Percentiles rank a stretch among this genome's conserved stretches.
These are phyloP conservation scores for Melanostoma mellinum DNA, from an alignment of 2,888 invertebrate genomes.

Conservation along the genomic window DNA sequence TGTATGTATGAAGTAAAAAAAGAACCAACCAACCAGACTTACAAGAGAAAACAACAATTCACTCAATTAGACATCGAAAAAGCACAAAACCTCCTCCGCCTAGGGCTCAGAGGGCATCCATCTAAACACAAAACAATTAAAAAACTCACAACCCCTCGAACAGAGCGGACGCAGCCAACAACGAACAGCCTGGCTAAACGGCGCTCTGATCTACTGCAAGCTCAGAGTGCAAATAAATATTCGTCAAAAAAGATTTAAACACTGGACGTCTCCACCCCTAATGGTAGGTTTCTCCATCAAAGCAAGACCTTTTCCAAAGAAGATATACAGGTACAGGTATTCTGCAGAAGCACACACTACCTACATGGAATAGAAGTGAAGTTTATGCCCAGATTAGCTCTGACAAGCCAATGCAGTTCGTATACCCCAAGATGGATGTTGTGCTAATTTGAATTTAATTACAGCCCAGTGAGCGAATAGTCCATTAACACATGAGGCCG, in stretches of 20 bases:
- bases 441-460: conserved; percentile 81
- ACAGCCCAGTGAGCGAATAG: conserved; percentile 76
- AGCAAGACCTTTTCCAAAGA: conserved; percentile 50
- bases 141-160: conserved; percentile 68
- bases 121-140: conserved; percentile 71
- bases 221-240: conserved; percentile 73
- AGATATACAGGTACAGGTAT: conserved; percentile 13
- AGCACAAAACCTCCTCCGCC: conserved; percentile 63
- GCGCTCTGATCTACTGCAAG: conserved; percentile 40
- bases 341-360: conserved; percentile 59
- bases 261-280: conserved; percentile 73
- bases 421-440: conserved; percentile 75
- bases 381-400: conserved; percentile 33
- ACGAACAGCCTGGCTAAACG: not conserved
- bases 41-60: conserved; percentile 67
- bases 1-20: conserved; percentile 34
- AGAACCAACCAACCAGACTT: conserved; percentile 36
- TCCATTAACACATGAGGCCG: conserved; percentile 77
- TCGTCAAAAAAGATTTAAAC: conserved; percentile 72
- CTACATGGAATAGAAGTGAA: conserved; percentile 47
- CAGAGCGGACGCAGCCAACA: not conserved
- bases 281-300: conserved; percentile 69
- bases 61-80: conserved; percentile 71
- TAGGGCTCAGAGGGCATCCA: conserved; percentile 71
- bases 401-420: conserved; percentile 55